phyloP scores from a whole-genome alignment of 2,113 vertebrate genomes.

The Acanthochromis polyacanthus region DNA sequence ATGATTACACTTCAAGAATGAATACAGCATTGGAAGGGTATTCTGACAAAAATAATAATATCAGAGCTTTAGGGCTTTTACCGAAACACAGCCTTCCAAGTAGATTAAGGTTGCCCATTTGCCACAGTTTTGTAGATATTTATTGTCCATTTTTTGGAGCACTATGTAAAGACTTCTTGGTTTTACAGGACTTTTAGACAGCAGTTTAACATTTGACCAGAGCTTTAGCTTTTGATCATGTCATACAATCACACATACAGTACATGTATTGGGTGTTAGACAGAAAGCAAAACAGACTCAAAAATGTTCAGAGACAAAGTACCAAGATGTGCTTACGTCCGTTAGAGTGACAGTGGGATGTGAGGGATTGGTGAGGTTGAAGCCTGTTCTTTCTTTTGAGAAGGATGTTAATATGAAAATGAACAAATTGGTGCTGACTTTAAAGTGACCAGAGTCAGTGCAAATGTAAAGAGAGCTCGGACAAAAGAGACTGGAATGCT shows the following conservation, averaged over 20 bases:
- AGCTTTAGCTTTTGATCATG: neutral
- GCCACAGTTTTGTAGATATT: neutral
- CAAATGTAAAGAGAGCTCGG: conserved; percentile 44
- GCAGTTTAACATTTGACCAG: neutral
- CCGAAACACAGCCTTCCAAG: neutral
- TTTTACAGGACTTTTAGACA: neutral
- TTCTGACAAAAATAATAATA: neutral
- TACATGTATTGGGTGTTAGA: neutral
- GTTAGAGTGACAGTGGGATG: conserved; percentile 6
- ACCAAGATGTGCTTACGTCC: neutral
- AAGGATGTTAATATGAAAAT: conserved; percentile 41
- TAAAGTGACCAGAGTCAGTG: conserved; percentile 54
- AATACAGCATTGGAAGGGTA: neutral
- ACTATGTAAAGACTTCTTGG: neutral
- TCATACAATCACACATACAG: neutral
- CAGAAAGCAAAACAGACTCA: neutral
- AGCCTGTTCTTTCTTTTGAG: conserved; percentile 6
- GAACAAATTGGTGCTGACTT: conserved; percentile 42
- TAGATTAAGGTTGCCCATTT: neutral
- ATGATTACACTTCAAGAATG: too few relatives aligned
- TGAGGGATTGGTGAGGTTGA: neutral
- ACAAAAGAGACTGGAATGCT: conserved; percentile 50
- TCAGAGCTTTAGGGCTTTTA: neutral
- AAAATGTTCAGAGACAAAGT: conserved; percentile 6
- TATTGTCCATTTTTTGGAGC: neutral